Conservation (phyloP, 2,888 invertebrate species). For the Platycnemis pennipes region DNA sequence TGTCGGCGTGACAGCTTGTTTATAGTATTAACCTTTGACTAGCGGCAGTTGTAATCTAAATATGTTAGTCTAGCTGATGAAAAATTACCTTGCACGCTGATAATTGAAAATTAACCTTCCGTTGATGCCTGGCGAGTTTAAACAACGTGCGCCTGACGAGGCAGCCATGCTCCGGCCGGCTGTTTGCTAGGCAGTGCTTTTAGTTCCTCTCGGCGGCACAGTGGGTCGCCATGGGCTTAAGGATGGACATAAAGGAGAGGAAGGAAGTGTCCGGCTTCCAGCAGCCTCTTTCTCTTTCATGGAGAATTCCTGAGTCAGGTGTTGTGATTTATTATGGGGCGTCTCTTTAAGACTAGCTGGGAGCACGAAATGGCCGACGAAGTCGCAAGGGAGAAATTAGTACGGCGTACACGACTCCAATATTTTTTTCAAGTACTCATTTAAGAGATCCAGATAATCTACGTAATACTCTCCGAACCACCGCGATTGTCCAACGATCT, state of each 20-base stretch:
- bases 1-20: too few relatives aligned
- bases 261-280: constrained; percentile 51
- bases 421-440: neutral
- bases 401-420: neutral
- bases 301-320: constrained; percentile 59
- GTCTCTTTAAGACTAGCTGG: constrained; percentile 45
- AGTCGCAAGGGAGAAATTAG: neutral
- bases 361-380: neutral
- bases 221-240: constrained; percentile 29
- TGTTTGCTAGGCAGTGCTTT: neutral
- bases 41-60: neutral
- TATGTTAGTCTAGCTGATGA: neutral
- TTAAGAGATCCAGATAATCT: neutral
- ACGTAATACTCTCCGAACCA: too few relatives aligned
- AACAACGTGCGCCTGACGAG: neutral
- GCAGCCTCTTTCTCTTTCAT: neutral
- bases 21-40: too few relatives aligned
- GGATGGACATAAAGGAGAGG: neutral
- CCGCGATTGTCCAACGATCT: too few relatives aligned
- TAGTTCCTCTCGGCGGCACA: constrained; percentile 53
- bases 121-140: neutral
- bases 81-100: neutral
- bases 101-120: neutral
- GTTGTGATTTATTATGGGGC: constrained; percentile 50
- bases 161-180: neutral